These are phyloP conservation scores for Dicrostonyx torquatus DNA, from an alignment of 2,797 vertebrate genomes.

Conservation along the genomic window DNA sequence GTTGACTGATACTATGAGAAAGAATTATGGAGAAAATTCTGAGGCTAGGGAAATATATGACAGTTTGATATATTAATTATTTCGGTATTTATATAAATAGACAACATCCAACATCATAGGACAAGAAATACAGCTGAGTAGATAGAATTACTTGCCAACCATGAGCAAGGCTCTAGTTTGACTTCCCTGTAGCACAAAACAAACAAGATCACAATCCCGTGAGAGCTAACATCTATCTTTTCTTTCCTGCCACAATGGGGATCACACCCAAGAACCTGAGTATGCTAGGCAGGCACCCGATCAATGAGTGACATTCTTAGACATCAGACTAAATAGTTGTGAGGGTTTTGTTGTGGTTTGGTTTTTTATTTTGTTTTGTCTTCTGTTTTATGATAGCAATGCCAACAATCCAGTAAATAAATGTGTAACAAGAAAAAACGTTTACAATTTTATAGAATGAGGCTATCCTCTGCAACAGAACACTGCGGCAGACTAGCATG, in stretches of 20 bases:
- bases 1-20: background rate
- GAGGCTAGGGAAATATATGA: conserved; percentile 34
- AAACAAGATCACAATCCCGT: conserved; percentile 11
- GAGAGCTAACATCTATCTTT: background rate
- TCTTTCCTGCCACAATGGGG: background rate
- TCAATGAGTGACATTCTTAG: background rate
- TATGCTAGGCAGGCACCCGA: background rate
- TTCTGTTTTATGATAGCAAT: background rate
- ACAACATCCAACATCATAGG: background rate
- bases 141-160: background rate
- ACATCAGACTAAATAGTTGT: background rate
- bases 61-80: conserved; percentile 36
- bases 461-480: conserved; percentile 48
- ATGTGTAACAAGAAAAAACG: background rate
- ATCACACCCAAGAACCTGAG: background rate
- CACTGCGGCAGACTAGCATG: background rate
- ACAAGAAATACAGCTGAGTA: background rate
- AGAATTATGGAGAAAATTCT: background rate
- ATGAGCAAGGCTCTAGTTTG: background rate
- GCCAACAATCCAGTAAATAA: conserved; percentile 28
- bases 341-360: background rate
- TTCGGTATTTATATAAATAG: background rate
- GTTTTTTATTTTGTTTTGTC: background rate
- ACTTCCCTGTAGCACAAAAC: background rate
- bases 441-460: background rate